Percentiles rank a stretch among this genome's conserved stretches.
Evolutionary conservation across 2,888 invertebrate species (phyloP).

Genomic region (Tyria jacobaeae): DNA sequence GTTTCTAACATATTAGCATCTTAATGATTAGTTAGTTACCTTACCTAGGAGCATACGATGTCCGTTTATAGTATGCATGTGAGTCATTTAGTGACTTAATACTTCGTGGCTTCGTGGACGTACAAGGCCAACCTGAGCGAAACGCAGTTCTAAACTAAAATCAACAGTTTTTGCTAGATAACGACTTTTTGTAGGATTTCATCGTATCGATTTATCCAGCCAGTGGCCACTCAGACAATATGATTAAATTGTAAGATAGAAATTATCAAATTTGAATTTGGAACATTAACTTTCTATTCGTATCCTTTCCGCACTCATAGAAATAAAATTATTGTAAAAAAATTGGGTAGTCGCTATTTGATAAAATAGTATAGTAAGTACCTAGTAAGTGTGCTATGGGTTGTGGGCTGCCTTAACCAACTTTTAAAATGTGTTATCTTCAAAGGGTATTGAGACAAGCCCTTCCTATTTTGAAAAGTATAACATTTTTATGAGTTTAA

Average conservation of each 20-base stretch:
- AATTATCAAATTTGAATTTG: neutral
- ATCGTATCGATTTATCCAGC: conserved; percentile 27
- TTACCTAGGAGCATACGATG: conserved; percentile 36
- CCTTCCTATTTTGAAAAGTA: conserved; percentile 8
- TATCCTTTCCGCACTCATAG: neutral
- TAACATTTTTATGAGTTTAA: conserved; percentile 33
- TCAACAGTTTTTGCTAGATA: conserved; percentile 46
- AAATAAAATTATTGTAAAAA: neutral
- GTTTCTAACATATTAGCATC: conserved; percentile 48
- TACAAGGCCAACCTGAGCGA: conserved; percentile 45
- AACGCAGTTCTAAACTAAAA: conserved; percentile 40
- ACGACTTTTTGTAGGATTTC: conserved; percentile 37
- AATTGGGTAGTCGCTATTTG: neutral
- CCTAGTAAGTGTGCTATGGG: too few relatives aligned
- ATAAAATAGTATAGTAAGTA: too few relatives aligned
- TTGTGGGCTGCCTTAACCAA: too few relatives aligned
- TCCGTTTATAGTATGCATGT: conserved; percentile 54
- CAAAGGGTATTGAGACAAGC: neutral
- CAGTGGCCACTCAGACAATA: neutral
- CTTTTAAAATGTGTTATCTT: conserved; percentile 2
- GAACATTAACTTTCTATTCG: neutral
- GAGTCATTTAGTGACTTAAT: conserved; percentile 68
- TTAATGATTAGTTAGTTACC: conserved; percentile 31
- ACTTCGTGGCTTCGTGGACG: conserved; percentile 22
- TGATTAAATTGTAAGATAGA: neutral